Conservation (phyloP, 2,797 vertebrate genomes). For the Rhinogobio ventralis region DNA sequence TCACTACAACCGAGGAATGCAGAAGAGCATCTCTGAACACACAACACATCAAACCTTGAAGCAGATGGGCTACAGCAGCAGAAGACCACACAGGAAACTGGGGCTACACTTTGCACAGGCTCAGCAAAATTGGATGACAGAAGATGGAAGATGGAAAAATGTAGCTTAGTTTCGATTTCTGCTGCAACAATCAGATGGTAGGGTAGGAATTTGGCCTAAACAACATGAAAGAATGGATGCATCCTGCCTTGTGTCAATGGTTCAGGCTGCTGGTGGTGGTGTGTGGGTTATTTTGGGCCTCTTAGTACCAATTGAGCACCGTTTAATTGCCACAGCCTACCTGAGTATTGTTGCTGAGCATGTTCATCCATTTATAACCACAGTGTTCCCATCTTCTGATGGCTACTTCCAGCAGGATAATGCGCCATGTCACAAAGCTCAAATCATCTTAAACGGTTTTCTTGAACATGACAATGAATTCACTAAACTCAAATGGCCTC, state of each 20-base stretch:
- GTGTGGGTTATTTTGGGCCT: background rate
- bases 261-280: background rate
- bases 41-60: background rate
- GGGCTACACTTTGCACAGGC: no score
- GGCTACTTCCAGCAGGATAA: constrained; percentile 57
- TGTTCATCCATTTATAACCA: no score
- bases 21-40: background rate
- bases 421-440: constrained; percentile 32
- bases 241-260: no score
- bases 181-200: background rate
- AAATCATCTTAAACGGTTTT: constrained; percentile 28
- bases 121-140: background rate
- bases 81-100: background rate
- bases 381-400: constrained; percentile 41
- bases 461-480: constrained; percentile 2
- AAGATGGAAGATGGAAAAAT: background rate
- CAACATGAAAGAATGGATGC: background rate
- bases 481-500: background rate
- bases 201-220: background rate
- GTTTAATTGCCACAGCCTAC: no score
- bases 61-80: background rate
- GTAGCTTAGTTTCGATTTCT: background rate
- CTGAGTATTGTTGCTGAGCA: no score
- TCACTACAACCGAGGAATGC: background rate
- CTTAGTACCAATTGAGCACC: no score